Conservation (phyloP, 2,113 vertebrate species). For the Dipodomys stephensi region DNA sequence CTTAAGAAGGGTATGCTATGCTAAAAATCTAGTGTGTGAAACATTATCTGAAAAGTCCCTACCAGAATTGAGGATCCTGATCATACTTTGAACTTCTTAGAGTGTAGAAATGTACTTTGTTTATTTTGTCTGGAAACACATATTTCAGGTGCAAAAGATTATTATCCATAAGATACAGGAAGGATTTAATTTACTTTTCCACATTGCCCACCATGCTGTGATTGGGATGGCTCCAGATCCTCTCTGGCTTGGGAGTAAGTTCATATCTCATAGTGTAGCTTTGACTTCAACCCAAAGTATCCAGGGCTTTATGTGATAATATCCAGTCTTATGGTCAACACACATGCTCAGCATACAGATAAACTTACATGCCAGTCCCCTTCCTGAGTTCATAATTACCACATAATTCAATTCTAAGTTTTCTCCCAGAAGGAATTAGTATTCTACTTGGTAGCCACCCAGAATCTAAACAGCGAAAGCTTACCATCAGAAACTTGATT, state of each 20-base stretch:
- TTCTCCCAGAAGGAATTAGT: constrained; percentile 84
- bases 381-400: constrained; percentile 86
- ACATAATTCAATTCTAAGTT: constrained; percentile 86
- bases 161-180: not conserved
- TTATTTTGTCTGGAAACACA: not conserved
- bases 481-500: constrained; percentile 65
- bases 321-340: constrained; percentile 78
- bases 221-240: not conserved
- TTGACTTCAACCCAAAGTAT: constrained; percentile 60
- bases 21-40: not conserved
- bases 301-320: constrained; percentile 65
- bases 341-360: constrained; percentile 36
- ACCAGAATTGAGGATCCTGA: not conserved
- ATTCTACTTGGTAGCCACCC: constrained; percentile 58
- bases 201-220: not conserved
- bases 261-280: constrained; percentile 38
- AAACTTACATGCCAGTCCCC: not conserved
- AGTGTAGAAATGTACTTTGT: not conserved
- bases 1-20: not conserved
- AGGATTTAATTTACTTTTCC: not conserved
- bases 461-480: constrained; percentile 67
- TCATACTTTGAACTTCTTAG: not conserved
- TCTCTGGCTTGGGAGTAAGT: not conserved
- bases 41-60: constrained; percentile 34
- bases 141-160: not conserved